phyloP scores from a whole-genome alignment of 2,888 invertebrate genomes.

The Limnephilus auricula region DNA sequence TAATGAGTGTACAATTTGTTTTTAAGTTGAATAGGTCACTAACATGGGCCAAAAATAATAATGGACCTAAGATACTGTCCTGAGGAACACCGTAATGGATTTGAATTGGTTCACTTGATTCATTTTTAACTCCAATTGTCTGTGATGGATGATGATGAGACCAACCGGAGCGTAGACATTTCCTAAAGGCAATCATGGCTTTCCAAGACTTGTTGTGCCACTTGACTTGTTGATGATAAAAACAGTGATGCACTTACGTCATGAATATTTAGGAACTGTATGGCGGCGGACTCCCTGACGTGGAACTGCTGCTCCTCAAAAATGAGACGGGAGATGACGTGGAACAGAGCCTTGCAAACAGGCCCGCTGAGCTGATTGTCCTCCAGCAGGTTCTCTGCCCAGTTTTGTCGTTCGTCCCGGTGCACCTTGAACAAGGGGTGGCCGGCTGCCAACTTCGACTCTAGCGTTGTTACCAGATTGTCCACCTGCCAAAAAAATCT shows the following conservation, averaged over 20 bases:
- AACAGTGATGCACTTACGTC: slow-evolving; percentile 29
- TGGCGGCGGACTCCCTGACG: background rate
- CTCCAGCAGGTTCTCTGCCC: slow-evolving; percentile 38
- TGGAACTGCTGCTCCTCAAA: slow-evolving; percentile 36
- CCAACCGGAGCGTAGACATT: background rate
- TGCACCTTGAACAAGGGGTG: slow-evolving; percentile 49
- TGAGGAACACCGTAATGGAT: no score
- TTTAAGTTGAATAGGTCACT: no score
- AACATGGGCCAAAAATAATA: no score
- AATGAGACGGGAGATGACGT: slow-evolving; percentile 24
- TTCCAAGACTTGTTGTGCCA: background rate
- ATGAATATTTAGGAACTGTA: slow-evolving; percentile 37
- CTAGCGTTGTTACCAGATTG: slow-evolving; percentile 35
- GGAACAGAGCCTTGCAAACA: slow-evolving; percentile 29
- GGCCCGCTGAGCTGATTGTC: slow-evolving; percentile 48
- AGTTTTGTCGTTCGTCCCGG: slow-evolving; percentile 9
- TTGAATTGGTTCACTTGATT: no score
- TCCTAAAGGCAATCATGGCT: background rate
- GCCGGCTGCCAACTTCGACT: background rate
- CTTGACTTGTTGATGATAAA: background rate
- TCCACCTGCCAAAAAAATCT: slow-evolving; percentile 39
- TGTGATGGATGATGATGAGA: background rate
- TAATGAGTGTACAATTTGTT: no score
- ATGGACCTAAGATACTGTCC: no score
- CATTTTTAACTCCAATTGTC: no score